Evolutionary conservation across 2,888 invertebrate genomes (phyloP).

Genomic region (Drosophila tripunctata): DNA sequence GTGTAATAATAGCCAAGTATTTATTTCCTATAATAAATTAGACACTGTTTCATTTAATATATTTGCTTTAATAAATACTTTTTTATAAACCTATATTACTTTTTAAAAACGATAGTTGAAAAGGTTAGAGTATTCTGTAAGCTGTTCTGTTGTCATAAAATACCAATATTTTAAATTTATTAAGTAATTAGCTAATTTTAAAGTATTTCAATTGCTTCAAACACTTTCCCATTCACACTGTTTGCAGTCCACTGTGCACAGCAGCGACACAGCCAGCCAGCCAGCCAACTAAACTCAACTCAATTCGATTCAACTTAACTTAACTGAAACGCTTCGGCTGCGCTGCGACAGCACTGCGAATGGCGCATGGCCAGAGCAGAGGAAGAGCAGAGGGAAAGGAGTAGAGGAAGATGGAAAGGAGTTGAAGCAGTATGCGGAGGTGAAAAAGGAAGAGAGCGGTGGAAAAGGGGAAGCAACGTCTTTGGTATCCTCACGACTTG

Average conservation of each 20-base stretch:
- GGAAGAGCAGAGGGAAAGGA: neutral
- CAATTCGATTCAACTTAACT: constrained; percentile 53
- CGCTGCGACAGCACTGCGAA: constrained; percentile 47
- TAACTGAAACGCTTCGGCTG: constrained; percentile 39
- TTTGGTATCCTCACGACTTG: constrained; percentile 73
- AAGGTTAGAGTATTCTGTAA: no score
- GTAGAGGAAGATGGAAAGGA: neutral
- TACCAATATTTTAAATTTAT: no score
- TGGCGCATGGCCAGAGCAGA: constrained; percentile 49
- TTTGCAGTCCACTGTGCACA: constrained; percentile 37
- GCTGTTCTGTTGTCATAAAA: no score
- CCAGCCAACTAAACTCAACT: constrained; percentile 36
- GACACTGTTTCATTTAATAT: no score
- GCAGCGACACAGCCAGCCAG: constrained; percentile 37
- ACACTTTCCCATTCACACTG: no score
- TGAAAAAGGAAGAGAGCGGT: neutral
- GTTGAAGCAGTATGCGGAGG: neutral
- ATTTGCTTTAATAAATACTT: no score
- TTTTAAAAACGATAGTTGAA: no score
- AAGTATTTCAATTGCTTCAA: no score
- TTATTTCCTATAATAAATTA: no score
- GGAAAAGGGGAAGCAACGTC: constrained; percentile 19
- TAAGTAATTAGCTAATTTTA: no score
- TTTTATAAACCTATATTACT: no score
- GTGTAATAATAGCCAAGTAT: no score